A percentile compares a stretch with the other conserved stretches of the same genome.
Evolutionary conservation across 1,140 invertebrate species (phyloP).

Genomic region (Ostrea denselamellosa): DNA sequence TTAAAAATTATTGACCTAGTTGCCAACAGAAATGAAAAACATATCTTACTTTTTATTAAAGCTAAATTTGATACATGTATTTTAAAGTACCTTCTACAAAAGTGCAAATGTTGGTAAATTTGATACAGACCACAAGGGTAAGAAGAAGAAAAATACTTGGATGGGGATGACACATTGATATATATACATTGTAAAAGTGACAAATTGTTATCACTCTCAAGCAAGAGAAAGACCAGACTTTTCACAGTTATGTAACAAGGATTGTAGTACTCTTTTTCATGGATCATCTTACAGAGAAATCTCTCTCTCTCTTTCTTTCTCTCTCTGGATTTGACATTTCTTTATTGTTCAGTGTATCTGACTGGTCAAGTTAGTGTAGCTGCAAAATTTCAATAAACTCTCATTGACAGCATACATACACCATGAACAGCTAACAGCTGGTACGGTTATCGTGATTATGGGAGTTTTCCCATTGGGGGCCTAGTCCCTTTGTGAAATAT

Average conservation of each 20-base stretch:
- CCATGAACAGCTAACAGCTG: not conserved
- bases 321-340: not conserved
- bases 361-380: not conserved
- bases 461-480: not conserved
- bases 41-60: not conserved
- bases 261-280: too few species aligned
- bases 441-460: not conserved
- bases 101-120: not conserved
- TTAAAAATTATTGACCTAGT: not conserved
- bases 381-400: not conserved
- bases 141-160: not conserved
- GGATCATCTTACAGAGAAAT: too few species aligned
- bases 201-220: conserved; percentile 8
- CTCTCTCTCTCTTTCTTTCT: not conserved
- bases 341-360: not conserved
- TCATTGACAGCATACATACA: not conserved
- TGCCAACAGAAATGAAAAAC: not conserved
- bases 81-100: not conserved
- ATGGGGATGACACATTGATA: not conserved
- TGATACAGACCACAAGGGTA: not conserved
- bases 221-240: not conserved
- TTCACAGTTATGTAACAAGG: not conserved
- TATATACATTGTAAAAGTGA: not conserved
- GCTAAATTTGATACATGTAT: not conserved
- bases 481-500: not conserved